Base-by-base conservation (phyloP, 2,888 invertebrate species). In the Drosophila koepferae region DNA sequence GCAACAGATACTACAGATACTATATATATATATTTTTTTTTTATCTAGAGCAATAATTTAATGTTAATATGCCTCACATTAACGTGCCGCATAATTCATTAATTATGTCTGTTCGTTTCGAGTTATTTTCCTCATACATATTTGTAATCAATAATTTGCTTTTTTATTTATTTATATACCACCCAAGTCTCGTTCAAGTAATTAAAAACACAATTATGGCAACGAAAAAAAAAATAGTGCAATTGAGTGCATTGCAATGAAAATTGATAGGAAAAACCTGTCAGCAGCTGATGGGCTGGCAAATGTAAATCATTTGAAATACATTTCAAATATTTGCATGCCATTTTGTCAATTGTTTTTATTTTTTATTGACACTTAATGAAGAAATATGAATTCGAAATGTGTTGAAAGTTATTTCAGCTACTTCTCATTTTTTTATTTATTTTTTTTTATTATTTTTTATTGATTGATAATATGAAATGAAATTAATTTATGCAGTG, bases 1-100 rank as follows among this genome's bases (percentile, higher is more conserved):
- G 48, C 44, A 46, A 23, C 58, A 64, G 38, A 48, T 20, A 18
- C n/a, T 55, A 64, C 66, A 49, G 43, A 61, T n/a, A 36, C 18
- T 38, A 8, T 14, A 6, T 6, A 53, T 43, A 18, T 43, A 43
- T 3, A 18, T 43, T 20, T 28, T 23, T 55, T 12, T 28, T 28
- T 12, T 28, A 49, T 54, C 38, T 46, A 55, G 51, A 68, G 55
- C 59, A 55, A 69, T 65, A 66, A 70, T 77, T 84, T 56, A 64
- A 77, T 78, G 67, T 84, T 77, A 86, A 81, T 82, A 63, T 51
- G 71, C 59, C 43, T 54, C 61, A 53, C 69, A 86, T 77, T 86
- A 86, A 81, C 68, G 48, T 58, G 44, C 67, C 58, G 69, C 68
- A 77, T 72, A 77, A 85, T 77, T 79, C 76, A 77, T 85, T 74